Base-by-base conservation (phyloP, 1,140 invertebrate species). In the Drosophila takahashii region DNA sequence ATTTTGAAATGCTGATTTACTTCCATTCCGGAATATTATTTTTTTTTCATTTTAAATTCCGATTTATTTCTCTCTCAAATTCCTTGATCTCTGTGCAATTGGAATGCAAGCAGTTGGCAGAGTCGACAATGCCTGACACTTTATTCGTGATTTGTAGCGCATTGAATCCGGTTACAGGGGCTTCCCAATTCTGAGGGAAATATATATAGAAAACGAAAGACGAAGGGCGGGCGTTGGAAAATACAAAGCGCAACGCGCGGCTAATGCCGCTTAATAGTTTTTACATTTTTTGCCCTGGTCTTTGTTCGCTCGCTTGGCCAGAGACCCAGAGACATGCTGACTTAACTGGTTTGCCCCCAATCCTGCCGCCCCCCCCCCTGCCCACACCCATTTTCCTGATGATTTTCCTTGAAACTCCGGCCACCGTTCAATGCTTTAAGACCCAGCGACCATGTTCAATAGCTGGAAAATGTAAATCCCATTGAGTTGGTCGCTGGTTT, bases 181-280 rank as follows among this genome's bases (percentile, higher is more conserved):
- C n/a, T 57, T 18, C 18, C 64, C 64, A 44, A 67, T 65, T 67
- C 41, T 22, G 22, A 1, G 34, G 34, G 16, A 37, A 11, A 37
- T 6, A 22, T 26, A 45, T 45, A 32, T 32, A 5, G 2, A 51
- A 5, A 11, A 26, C 7, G n/a, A n/a, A 10, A 16, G 22, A 22
- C 22, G 22, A 22, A 22, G 22, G 22, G 22, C 22, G 47, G 29
- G 11, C 13, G 61, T 64, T 39, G 58, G 57, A 67, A 78, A 86
- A 71, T 86, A 83, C 83, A 86, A 83, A 86, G 79, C 83, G 84
- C 66, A 79, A 84, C 54, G 84, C 84, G 79, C 79, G 65, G 83
- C 83, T 87, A 87, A 87, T 87, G 76, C 84, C 84, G 84, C 77
- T 89, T 87, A 87, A 87, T 87, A 87, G 83, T 87, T 87, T 89